Percentiles rank a stretch among this genome's conserved stretches.
Evolutionary conservation across 1,140 invertebrate genomes (phyloP).

Genomic region (Macrobrachium rosenbergii): DNA sequence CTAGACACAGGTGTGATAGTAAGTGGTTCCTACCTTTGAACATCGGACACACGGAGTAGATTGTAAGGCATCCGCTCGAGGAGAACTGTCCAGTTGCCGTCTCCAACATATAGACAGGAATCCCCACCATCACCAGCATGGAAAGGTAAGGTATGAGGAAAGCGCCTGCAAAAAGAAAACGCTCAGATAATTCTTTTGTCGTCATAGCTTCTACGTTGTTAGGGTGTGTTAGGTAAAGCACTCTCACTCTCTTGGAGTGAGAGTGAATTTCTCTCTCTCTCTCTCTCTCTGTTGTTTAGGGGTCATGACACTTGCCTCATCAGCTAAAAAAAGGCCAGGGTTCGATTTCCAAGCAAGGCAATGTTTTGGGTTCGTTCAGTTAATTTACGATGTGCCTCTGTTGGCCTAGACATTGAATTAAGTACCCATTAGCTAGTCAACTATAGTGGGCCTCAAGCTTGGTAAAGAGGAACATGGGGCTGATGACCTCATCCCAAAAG

Average conservation of each 20-base stretch:
- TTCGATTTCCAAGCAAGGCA: too few species aligned
- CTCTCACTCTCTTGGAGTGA: not conserved
- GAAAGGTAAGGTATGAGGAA: conserved; percentile 66
- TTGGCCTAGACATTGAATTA: too few species aligned
- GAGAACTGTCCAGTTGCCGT: conserved; percentile 85
- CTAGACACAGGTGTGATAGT: not conserved
- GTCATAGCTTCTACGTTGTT: not conserved
- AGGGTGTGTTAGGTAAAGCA: not conserved
- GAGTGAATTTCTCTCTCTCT: not conserved
- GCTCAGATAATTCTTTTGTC: not conserved
- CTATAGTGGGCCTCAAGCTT: too few species aligned
- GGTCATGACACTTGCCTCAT: too few species aligned
- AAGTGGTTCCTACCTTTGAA: conserved; percentile 53
- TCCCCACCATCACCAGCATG: conserved; percentile 75
- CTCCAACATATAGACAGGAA: conserved; percentile 94
- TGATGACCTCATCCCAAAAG: too few species aligned
- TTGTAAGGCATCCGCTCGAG: conserved; percentile 53
- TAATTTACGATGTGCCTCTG: too few species aligned
- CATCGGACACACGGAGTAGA: conserved; percentile 58
- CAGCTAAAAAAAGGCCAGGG: too few species aligned
- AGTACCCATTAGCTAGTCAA: too few species aligned
- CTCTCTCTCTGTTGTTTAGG: too few species aligned
- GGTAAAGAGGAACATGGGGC: too few species aligned
- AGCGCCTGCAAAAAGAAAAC: conserved; percentile 55
- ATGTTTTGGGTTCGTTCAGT: too few species aligned